These are phyloP conservation scores for Aulostomus chinensis DNA, from an alignment of 2,797 vertebrate genomes.

Conservation along the genomic window DNA sequence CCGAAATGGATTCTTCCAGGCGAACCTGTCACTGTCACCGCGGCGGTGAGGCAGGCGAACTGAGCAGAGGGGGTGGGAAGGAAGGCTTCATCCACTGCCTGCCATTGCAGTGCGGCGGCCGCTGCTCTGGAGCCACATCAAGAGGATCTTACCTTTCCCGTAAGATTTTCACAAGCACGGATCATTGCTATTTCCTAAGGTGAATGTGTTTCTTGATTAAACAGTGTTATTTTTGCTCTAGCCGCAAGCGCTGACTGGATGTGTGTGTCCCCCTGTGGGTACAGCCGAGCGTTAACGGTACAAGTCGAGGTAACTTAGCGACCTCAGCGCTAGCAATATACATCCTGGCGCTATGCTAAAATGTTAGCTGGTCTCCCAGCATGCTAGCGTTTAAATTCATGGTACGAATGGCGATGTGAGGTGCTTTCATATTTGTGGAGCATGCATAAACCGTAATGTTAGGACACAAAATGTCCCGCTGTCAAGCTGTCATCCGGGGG, in stretches of 20 bases:
- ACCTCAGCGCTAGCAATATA: slow-evolving; percentile 51
- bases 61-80: slow-evolving; percentile 55
- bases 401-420: background rate
- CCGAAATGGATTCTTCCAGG: slow-evolving; percentile 80
- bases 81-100: slow-evolving; percentile 77
- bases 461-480: slow-evolving; percentile 13
- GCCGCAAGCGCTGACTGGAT: slow-evolving; percentile 49
- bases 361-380: slow-evolving; percentile 35
- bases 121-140: slow-evolving; percentile 72
- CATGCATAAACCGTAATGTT: background rate
- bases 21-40: slow-evolving; percentile 80
- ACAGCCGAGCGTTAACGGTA: slow-evolving; percentile 60
- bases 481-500: slow-evolving; percentile 58
- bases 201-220: slow-evolving; percentile 53
- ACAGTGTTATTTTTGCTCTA: slow-evolving; percentile 16
- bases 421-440: background rate
- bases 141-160: slow-evolving; percentile 46
- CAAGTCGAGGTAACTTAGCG: slow-evolving; percentile 64
- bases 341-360: slow-evolving; percentile 57
- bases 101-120: slow-evolving; percentile 82
- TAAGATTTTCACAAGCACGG: slow-evolving; percentile 57
- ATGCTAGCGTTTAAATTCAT: slow-evolving; percentile 16
- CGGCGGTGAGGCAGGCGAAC: slow-evolving; percentile 74
- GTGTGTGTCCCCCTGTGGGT: slow-evolving; percentile 52
- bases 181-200: slow-evolving; percentile 59